phyloP scores from a whole-genome alignment of 30 jellyfish, hydroid and myxozoan genomes.

The Pseudorhiza aurosa region DNA sequence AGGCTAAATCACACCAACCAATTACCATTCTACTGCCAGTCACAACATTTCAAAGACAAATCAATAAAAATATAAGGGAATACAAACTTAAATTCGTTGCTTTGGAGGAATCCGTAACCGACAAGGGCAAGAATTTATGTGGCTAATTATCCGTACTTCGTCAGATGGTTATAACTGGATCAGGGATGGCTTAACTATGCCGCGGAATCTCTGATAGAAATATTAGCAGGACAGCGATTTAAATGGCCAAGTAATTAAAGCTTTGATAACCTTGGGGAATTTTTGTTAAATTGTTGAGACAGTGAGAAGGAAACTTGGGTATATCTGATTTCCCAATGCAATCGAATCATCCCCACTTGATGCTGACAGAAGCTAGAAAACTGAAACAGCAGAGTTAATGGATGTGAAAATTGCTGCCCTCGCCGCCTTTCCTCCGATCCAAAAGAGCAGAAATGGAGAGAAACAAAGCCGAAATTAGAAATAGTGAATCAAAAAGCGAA shows the following conservation, averaged over 20 bases:
- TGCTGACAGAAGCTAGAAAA: too few species aligned
- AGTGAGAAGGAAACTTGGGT: too few species aligned
- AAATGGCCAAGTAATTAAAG: neutral
- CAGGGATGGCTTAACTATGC: neutral
- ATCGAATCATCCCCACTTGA: too few species aligned
- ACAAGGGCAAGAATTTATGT: neutral
- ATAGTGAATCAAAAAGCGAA: too few species aligned
- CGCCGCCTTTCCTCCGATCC: too few species aligned
- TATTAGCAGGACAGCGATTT: neutral
- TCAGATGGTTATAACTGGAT: constrained; percentile 1
- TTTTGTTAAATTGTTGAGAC: too few species aligned
- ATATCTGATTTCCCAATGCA: too few species aligned
- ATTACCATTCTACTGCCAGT: neutral
- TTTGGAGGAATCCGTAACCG: neutral
- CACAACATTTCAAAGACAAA: neutral
- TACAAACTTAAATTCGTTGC: neutral
- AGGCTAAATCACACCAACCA: neutral
- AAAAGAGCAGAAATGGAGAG: too few species aligned
- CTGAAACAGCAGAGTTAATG: too few species aligned
- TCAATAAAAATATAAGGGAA: neutral
- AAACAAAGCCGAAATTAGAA: too few species aligned
- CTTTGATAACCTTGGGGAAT: neutral
- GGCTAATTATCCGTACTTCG: neutral
- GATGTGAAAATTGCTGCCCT: too few species aligned
- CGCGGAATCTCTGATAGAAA: constrained; percentile 11